Evolutionary conservation across 2,113 vertebrate species (phyloP).

Genomic region (Oncorhynchus mykiss): DNA sequence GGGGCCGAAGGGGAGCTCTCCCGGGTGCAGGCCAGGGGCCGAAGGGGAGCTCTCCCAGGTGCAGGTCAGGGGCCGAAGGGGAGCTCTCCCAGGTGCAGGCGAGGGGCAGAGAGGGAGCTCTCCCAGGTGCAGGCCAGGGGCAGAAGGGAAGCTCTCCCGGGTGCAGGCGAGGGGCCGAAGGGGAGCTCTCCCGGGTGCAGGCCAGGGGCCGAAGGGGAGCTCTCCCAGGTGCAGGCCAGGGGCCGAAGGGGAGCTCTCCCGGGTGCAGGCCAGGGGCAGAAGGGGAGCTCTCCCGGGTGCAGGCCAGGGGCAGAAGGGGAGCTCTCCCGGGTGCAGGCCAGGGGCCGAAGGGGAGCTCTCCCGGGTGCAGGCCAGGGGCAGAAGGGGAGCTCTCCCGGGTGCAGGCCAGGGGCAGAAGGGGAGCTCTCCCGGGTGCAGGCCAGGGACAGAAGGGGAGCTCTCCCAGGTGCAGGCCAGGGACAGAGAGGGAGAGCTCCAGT

Average conservation of each 20-base stretch:
- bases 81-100: not conserved
- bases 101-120: not conserved
- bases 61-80: too few relatives aligned
- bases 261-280: too few relatives aligned
- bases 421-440: not conserved
- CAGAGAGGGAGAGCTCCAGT: constrained; percentile 1
- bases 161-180: too few relatives aligned
- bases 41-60: not conserved
- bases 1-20: not conserved
- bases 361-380: too few relatives aligned
- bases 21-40: too few relatives aligned
- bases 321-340: not conserved
- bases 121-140: too few relatives aligned
- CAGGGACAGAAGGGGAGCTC: not conserved
- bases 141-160: not conserved
- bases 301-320: not conserved
- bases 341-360: not conserved
- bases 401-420: too few relatives aligned
- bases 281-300: not conserved
- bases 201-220: too few relatives aligned
- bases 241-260: constrained; percentile 14
- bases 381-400: not conserved
- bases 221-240: too few relatives aligned
- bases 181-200: not conserved
- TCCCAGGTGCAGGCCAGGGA: too few relatives aligned